phyloP scores from a whole-genome alignment of 2,888 invertebrate genomes.

The Tholera decimalis region DNA sequence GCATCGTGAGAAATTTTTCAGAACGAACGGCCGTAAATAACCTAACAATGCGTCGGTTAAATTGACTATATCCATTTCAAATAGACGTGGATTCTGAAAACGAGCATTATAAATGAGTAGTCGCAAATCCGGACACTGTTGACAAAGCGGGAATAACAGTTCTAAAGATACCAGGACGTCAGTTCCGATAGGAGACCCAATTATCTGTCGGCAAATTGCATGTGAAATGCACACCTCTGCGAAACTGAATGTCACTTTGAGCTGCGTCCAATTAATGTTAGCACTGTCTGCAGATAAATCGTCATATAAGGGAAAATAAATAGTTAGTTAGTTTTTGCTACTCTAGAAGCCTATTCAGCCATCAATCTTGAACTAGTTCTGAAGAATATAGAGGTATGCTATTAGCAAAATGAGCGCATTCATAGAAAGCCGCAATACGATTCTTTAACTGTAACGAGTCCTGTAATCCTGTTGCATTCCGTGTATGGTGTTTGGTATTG shows the following conservation, averaged over 20 bases:
- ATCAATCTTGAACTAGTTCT: slow-evolving; percentile 46
- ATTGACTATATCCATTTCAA: slow-evolving; percentile 52
- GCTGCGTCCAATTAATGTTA: slow-evolving; percentile 48
- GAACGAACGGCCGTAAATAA: slow-evolving; percentile 5
- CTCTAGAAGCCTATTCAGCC: slow-evolving; percentile 48
- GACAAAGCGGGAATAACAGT: slow-evolving; percentile 33
- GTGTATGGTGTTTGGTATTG: slow-evolving; percentile 51
- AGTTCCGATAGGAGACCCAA: slow-evolving; percentile 31
- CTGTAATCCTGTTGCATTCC: slow-evolving; percentile 59
- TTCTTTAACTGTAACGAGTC: slow-evolving; percentile 49
- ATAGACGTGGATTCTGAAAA: slow-evolving; percentile 34
- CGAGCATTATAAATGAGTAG: slow-evolving; percentile 7
- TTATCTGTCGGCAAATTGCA: slow-evolving; percentile 36
- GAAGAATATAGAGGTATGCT: slow-evolving; percentile 37
- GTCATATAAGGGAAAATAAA: slow-evolving; percentile 55
- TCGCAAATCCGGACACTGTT: slow-evolving; percentile 6
- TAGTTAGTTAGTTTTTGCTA: slow-evolving; percentile 49
- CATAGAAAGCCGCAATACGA: slow-evolving; percentile 58
- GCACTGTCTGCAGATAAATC: slow-evolving; percentile 14
- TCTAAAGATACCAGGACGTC: slow-evolving; percentile 18
- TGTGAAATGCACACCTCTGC: slow-evolving; percentile 25
- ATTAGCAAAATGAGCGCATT: slow-evolving; percentile 53
- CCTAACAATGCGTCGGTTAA: slow-evolving; percentile 19
- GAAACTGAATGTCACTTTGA: slow-evolving; percentile 18
- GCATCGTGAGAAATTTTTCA: slow-evolving; percentile 14